Evolutionary conservation across 2,888 invertebrate species (phyloP), one percentile per base, ranked within the genome.

Genomic region (Axea sp.): DNA sequence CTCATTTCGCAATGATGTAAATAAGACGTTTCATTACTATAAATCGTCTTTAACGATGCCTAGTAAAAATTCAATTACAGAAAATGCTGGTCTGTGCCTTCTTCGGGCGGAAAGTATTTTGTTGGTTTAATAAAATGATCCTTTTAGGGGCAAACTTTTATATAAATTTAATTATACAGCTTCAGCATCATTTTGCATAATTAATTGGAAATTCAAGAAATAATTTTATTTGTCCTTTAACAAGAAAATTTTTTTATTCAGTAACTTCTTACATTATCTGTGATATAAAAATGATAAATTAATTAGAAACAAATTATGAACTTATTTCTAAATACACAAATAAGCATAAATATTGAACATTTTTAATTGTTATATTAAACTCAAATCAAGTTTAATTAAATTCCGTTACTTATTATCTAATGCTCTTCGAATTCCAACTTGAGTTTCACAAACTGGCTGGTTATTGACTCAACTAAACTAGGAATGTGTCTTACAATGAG

Each of bases 1-100:
- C 75, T 81, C 76, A 76, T 78, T 76, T 67, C 59, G 55, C 57
- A 45, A 65, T 69, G 67, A 74, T 79, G 77, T 78, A 81, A 80
- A 79, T 79, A 77, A 80, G 78, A 76, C 75, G 68, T 78, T 78
- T 78, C 78, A 77, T 81, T 80, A 80, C 76, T 73, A 77, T 80
- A 80, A 80, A 80, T 80, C 78, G 71, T 73, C 68, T 76, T 69
- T 73, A 77, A 75, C 67, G 60, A 53, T 15, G 30, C 19, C 43
- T 24, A 41, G 45, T 64, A 57, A 62, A 72, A 75, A 78, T 77
- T 77, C 77, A 77, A 77, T 77, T 76, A 77, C 64, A 68, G 68
- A 71, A 72, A 77, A 69, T 45, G 62, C 64, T 49, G 14, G 53
- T 8, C 59, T 53, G 60, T 60, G 51, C 19, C 43, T 59, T 53